phyloP scores from a whole-genome alignment of 2,888 invertebrate genomes.

The Trilocha varians region DNA sequence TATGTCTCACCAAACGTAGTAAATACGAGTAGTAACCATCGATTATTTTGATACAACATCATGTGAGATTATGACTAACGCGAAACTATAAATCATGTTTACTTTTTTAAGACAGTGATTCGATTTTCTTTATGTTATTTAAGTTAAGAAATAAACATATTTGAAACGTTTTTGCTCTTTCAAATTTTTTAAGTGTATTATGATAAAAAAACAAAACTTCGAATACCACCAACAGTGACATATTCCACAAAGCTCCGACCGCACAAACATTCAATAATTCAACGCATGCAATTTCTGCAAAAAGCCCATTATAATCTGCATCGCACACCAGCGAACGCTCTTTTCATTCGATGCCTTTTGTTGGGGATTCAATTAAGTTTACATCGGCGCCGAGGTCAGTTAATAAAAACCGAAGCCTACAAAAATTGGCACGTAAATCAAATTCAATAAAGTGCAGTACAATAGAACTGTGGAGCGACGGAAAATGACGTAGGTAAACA shows the following conservation, averaged over 20 bases:
- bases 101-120: no score
- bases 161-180: no score
- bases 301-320: conserved; percentile 71
- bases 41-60: conserved; percentile 14
- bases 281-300: conserved; percentile 59
- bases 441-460: conserved; percentile 67
- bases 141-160: no score
- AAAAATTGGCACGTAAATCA: conserved; percentile 71
- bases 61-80: neutral
- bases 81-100: no score
- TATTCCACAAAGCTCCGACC: conserved; percentile 43
- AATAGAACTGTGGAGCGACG: conserved; percentile 45
- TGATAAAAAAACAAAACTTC: no score
- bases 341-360: conserved; percentile 70
- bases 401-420: conserved; percentile 70
- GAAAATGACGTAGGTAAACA: conserved; percentile 52
- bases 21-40: no score
- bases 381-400: conserved; percentile 71
- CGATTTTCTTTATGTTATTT: no score
- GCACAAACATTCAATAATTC: conserved; percentile 58
- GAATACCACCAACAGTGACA: neutral
- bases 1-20: no score
- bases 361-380: conserved; percentile 72
- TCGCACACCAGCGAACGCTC: conserved; percentile 69
- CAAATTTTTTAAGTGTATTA: no score